Base-by-base conservation (phyloP, 2,113 vertebrate genomes). In the Anoplopoma fimbria region DNA sequence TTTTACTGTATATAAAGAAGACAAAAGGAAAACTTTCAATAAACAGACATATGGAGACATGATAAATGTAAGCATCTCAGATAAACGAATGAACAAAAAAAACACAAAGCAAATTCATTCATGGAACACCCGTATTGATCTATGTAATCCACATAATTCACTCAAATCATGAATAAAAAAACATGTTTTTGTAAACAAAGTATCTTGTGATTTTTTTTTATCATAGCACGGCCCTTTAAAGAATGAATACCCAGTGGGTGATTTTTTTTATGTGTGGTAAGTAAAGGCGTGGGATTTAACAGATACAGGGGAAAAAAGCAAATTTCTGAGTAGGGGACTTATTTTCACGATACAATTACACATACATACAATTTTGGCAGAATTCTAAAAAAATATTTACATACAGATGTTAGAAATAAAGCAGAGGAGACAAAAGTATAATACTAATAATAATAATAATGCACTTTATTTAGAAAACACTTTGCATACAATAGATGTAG, bases 141-240 rank as follows among this genome's bases (percentile, higher is more conserved):
- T 21, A 47, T 63, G 21, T 42, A 33, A 21, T 57, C 25, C 10
- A 77, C 51, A 77, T 67, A 79, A 72, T 67, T 21, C 36, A 51
- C 14, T 31, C 31, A 3, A 42, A 71, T 38, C 19, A 69, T 53
- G 2, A 83, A 60, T 14, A 27, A 63, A 17, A 40, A 14, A 4
- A 40, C 38, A 12, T 51, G 1, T 8, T 7, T 53, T 62, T 82
- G 61, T 84, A 84, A 82, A 86, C 57, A 61, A 60, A 34, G 14
- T 4, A 69, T 69, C 3, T 40, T 6, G 3, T 73, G 76, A 81
- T 78, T 64, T 45, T 7, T 40, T n/a, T 51, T 25, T 49, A 79
- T 23, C 1, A 61, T 15, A 61, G 10, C 51, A 42, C 19, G 29
- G 13, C 31, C 51, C 23, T 25, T 36, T 10, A 38, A 60, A 60